Conservation (phyloP, 2,888 invertebrate genomes). For the Plagodis pulveraria region DNA sequence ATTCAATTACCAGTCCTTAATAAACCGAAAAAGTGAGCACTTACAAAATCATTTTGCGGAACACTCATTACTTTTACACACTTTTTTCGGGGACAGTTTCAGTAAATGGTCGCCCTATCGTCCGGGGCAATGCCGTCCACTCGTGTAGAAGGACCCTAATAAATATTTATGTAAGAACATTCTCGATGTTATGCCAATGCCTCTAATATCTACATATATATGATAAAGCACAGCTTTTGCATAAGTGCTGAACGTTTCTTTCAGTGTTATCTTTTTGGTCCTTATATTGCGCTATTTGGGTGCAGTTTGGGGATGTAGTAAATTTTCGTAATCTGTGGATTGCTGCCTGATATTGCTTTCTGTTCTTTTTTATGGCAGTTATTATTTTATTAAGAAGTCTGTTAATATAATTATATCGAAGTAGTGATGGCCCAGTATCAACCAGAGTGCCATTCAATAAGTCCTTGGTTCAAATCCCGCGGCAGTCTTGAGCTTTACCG, state of each 20-base stretch:
- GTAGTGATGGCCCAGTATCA: too few species aligned
- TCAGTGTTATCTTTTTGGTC: slow-evolving; percentile 18
- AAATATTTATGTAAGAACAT: slow-evolving; percentile 74
- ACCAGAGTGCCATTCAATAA: too few species aligned
- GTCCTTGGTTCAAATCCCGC: too few species aligned
- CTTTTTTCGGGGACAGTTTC: slow-evolving; percentile 2
- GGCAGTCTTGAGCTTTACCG: too few species aligned
- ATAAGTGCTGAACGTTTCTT: slow-evolving; percentile 26
- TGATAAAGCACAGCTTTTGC: slow-evolving; percentile 35
- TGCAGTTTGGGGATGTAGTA: too few species aligned
- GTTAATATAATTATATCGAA: too few species aligned
- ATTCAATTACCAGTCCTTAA: slow-evolving; percentile 26
- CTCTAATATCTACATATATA: slow-evolving; percentile 42
- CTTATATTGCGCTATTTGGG: too few species aligned
- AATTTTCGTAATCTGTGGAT: too few species aligned
- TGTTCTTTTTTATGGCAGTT: too few species aligned
- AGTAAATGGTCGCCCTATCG: slow-evolving; percentile 40
- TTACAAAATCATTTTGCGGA: slow-evolving; percentile 21
- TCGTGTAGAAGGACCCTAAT: slow-evolving; percentile 62
- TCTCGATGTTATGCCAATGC: slow-evolving; percentile 47
- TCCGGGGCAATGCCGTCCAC: slow-evolving; percentile 49
- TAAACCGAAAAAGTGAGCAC: slow-evolving; percentile 21
- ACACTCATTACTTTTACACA: slow-evolving; percentile 12
- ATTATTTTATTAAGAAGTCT: too few species aligned
- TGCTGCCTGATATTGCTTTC: too few species aligned